Evolutionary conservation across 2,113 vertebrate genomes (phyloP), one percentile per base, ranked within the genome.

Genomic region (Dolichotis patagonum): DNA sequence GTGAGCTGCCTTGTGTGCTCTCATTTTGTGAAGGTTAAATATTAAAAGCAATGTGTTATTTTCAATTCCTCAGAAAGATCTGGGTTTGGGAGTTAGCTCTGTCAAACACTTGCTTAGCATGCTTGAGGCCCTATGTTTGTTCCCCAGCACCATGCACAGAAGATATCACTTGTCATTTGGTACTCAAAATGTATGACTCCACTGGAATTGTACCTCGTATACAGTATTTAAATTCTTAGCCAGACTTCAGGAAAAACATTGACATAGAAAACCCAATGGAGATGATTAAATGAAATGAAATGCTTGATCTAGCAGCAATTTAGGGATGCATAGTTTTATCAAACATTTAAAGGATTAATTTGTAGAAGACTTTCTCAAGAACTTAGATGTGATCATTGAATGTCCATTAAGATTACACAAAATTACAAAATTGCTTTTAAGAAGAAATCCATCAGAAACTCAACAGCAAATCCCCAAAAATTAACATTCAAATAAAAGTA

Each of bases 271-370:
- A 82, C 19, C 7, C 26, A 58, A 67, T 88, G 77, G 85, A 80
- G 43, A 80, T 81, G 78, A 71, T 63, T 62, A n/a, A 92, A 85
- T 71, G 30, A 92, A 81, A 28, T 62, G 30, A 85, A 95, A 49
- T 88, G 28, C 0, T 83, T 91, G 16, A 56, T 84, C 19, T 46
- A 78, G 52, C 49, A 90, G 54, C 52, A 85, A 60, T 46, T 58
- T 86, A 65, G n/a, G 20, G 14, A 54, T 22, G 30, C 13, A 54
- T 2, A 71, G 20, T 14, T 75, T 90, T 46, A 63, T 49, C 49
- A 84, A 35, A 88, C 35, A 77, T 52, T 77, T 85, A 91, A 91
- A 91, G 62, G 78, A 71, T 35, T 80, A n/a, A 83, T 84, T 83
- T 96, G 32, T 62, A 7, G 60, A 71, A 90, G 49, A 71, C 78